Percentiles rank a stretch among this genome's conserved stretches.
These are phyloP conservation scores for Silurus glanis DNA, from an alignment of 2,113 vertebrate species.

Conservation along the genomic window DNA sequence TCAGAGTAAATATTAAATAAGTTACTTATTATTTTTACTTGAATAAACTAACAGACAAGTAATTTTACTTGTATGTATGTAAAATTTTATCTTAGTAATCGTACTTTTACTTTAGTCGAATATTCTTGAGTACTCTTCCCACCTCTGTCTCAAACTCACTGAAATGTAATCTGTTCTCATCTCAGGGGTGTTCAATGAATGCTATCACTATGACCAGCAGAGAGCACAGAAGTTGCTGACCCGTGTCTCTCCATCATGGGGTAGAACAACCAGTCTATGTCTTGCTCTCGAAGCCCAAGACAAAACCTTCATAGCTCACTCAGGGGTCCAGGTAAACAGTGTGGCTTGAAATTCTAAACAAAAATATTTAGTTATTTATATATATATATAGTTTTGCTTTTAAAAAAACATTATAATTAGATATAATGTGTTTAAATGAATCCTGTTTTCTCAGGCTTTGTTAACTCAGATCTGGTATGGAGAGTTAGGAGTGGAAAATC, in stretches of 20 bases:
- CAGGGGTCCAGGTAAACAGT: conserved; percentile 85
- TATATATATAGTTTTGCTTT: not conserved
- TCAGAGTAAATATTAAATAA: too few relatives aligned
- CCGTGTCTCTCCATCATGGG: conserved; percentile 84
- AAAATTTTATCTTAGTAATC: too few relatives aligned
- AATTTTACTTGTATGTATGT: too few relatives aligned
- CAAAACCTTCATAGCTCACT: conserved; percentile 88
- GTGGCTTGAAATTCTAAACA: not conserved
- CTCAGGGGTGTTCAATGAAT: conserved; percentile 84
- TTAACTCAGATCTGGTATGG: conserved; percentile 97
- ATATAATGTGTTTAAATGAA: not conserved
- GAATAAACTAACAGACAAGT: too few relatives aligned
- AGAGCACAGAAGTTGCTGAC: conserved; percentile 85
- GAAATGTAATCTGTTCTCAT: not conserved
- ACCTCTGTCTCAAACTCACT: not conserved
- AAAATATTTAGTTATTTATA: not conserved
- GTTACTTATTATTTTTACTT: too few relatives aligned
- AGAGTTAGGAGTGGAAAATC: conserved; percentile 83
- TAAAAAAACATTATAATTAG: not conserved
- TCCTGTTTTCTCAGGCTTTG: conserved; percentile 74
- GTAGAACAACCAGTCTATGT: conserved; percentile 84
- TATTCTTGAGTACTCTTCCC: too few relatives aligned
- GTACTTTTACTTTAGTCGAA: too few relatives aligned
- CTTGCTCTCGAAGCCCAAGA: conserved; percentile 86
- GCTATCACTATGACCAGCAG: conserved; percentile 80